These are phyloP conservation scores for Conus betulinus DNA, from an alignment of 1,140 invertebrate species.

Conservation along the genomic window DNA sequence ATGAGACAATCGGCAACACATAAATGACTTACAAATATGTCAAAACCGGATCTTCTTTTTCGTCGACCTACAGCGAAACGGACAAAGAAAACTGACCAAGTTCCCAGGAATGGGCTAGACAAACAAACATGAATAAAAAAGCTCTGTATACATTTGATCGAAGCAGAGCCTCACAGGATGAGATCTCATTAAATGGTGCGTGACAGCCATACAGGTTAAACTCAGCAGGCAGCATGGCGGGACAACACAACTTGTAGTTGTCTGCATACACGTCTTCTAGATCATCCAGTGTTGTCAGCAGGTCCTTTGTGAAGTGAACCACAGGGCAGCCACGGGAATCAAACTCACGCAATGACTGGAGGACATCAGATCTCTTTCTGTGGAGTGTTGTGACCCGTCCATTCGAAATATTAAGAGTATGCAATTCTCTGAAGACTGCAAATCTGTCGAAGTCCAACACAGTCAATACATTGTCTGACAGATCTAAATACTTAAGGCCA, in stretches of 20 bases:
- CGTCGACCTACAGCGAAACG: not conserved
- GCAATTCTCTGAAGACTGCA: too few relatives aligned
- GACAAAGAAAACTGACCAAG: slow-evolving; percentile 1
- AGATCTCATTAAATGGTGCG: not conserved
- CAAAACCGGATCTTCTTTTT: not conserved
- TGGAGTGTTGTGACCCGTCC: too few relatives aligned
- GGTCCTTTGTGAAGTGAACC: not conserved
- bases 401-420: too few relatives aligned
- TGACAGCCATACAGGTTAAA: slow-evolving; percentile 1
- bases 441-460: too few relatives aligned
- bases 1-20: slow-evolving; percentile 21
- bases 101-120: not conserved
- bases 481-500: too few relatives aligned
- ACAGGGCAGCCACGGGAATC: slow-evolving; percentile 7
- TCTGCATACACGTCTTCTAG: not conserved
- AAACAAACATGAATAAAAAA: not conserved
- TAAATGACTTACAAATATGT: slow-evolving; percentile 12
- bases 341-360: not conserved
- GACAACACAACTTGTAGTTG: slow-evolving; percentile 33
- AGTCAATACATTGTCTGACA: too few relatives aligned
- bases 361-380: not conserved
- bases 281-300: not conserved
- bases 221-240: not conserved
- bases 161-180: slow-evolving; percentile 23
- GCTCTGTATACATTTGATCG: not conserved